These are phyloP conservation scores for Tenualosa ilisha DNA, from an alignment of 2,797 vertebrate species.

Conservation along the genomic window DNA sequence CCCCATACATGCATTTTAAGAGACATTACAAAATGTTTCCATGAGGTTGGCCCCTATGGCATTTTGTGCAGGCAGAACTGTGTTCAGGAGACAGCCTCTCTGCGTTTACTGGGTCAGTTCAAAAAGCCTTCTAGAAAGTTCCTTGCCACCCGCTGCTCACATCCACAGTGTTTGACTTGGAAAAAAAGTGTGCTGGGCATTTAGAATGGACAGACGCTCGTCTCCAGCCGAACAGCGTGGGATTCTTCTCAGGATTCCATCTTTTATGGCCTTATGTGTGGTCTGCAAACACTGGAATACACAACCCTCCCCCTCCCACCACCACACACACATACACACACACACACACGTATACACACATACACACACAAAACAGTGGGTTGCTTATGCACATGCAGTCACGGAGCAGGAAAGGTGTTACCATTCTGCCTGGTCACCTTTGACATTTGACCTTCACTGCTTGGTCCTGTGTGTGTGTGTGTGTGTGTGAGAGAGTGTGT, in stretches of 20 bases:
- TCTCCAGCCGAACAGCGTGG: neutral
- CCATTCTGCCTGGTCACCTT: constrained; percentile 37
- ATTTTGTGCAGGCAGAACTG: neutral
- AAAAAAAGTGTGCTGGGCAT: neutral
- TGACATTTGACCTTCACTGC: constrained; percentile 42
- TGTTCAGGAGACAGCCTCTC: neutral
- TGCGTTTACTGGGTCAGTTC: neutral
- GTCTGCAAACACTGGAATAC: constrained; percentile 37
- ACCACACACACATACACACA: constrained; percentile 13
- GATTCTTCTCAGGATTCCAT: constrained; percentile 34
- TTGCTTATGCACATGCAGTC: neutral
- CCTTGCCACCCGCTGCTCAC: neutral
- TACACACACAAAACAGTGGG: constrained; percentile 17
- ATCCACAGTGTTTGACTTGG: neutral
- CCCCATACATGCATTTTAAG: neutral
- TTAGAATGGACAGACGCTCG: constrained; percentile 37
- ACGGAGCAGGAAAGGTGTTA: constrained; percentile 38
- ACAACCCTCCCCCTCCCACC: constrained; percentile 9
- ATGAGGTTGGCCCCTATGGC: neutral
- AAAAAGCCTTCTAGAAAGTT: neutral
- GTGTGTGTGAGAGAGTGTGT: constrained; percentile 5
- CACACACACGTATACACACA: constrained; percentile 22
- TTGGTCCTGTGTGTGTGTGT: constrained; percentile 12
- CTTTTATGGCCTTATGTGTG: constrained; percentile 29
- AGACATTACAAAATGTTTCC: constrained; percentile 8